A percentile compares a stretch with the other conserved stretches of the same genome.
Conservation (phyloP, 2,888 invertebrate species). For the Barypeithes pellucidus region DNA sequence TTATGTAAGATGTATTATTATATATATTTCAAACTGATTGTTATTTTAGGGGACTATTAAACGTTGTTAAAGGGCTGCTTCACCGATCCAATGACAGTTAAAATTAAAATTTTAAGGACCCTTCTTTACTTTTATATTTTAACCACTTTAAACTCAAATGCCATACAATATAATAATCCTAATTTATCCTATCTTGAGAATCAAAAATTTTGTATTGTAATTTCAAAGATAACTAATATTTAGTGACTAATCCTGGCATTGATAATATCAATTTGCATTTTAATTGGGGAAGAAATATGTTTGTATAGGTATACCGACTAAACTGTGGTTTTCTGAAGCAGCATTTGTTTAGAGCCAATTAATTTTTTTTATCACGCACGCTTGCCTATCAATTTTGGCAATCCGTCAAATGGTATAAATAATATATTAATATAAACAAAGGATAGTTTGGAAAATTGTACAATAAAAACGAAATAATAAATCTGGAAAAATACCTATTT, state of each 20-base stretch:
- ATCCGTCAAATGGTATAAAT: too few relatives aligned
- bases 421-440: too few relatives aligned
- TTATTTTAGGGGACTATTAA: too few relatives aligned
- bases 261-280: slow-evolving; percentile 11
- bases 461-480: too few relatives aligned
- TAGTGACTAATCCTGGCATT: slow-evolving; percentile 2
- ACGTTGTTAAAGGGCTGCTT: too few relatives aligned
- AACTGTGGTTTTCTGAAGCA: neutral
- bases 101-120: neutral
- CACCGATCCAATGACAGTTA: neutral
- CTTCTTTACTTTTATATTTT: neutral
- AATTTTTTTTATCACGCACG: neutral
- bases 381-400: neutral
- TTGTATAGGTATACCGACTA: neutral
- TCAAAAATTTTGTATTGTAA: slow-evolving; percentile 1
- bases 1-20: too few relatives aligned
- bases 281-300: slow-evolving; percentile 18
- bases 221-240: slow-evolving; percentile 6
- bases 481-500: too few relatives aligned
- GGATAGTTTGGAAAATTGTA: too few relatives aligned
- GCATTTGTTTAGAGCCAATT: neutral
- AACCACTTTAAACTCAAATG: slow-evolving; percentile 6
- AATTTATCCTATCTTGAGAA: neutral
- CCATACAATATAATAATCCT: slow-evolving; percentile 11
- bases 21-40: too few relatives aligned